Evolutionary conservation across 2,888 invertebrate genomes (phyloP).

Genomic region (Campoplex nolae): DNA sequence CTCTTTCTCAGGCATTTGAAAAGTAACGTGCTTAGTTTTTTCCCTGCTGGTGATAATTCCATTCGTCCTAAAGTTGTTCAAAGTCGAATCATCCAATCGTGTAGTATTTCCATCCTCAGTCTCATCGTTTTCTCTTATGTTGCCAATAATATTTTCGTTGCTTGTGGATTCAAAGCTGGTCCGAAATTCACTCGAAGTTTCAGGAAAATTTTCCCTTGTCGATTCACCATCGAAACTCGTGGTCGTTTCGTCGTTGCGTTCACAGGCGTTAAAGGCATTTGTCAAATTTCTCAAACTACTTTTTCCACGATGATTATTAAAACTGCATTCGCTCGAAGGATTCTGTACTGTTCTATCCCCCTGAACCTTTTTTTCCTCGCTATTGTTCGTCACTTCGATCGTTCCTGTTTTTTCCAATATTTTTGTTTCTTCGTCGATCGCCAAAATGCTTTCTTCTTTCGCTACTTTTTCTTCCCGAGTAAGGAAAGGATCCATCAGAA

Average conservation of each 20-base stretch:
- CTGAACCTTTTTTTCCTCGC: not conserved
- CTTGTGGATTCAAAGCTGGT: constrained; percentile 35
- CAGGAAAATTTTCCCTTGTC: constrained; percentile 53
- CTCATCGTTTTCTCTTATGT: constrained; percentile 34
- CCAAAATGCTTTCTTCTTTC: not conserved
- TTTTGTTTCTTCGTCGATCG: not conserved
- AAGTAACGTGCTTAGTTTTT: constrained; percentile 64
- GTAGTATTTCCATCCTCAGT: constrained; percentile 6
- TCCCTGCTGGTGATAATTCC: constrained; percentile 44
- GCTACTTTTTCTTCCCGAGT: constrained; percentile 51
- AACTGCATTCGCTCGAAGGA: constrained; percentile 45
- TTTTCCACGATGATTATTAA: constrained; percentile 70
- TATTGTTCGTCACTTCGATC: constrained; percentile 34
- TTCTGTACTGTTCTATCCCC: constrained; percentile 22
- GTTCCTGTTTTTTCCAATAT: not conserved
- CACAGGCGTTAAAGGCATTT: constrained; percentile 79
- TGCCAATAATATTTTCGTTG: constrained; percentile 39
- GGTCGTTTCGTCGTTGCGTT: constrained; percentile 71
- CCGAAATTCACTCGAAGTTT: constrained; percentile 22
- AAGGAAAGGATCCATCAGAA: constrained; percentile 81
- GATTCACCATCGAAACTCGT: constrained; percentile 31
- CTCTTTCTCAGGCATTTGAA: constrained; percentile 66
- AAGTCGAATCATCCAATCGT: constrained; percentile 55
- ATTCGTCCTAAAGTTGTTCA: constrained; percentile 40
- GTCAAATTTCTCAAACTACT: constrained; percentile 77